These are phyloP conservation scores for Bugulina stolonifera DNA, from an alignment of 2,888 invertebrate genomes.

Conservation along the genomic window DNA sequence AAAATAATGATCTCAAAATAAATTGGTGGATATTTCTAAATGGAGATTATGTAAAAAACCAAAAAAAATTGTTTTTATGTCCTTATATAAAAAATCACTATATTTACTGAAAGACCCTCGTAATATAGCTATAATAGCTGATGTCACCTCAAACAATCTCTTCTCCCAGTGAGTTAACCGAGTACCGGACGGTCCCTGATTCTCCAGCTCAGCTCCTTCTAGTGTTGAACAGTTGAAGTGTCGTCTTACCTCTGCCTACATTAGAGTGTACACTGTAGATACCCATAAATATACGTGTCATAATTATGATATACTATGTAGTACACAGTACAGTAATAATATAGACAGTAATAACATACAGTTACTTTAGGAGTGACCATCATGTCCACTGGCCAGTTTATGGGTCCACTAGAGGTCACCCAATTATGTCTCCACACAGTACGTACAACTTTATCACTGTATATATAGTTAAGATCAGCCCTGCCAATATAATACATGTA, in stretches of 20 bases:
- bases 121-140: too few relatives aligned
- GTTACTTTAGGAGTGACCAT: slow-evolving; percentile 86
- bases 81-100: too few relatives aligned
- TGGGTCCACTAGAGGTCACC: slow-evolving; percentile 71
- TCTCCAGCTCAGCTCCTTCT: slow-evolving; percentile 94
- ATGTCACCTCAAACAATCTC: slow-evolving; percentile 87
- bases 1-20: too few relatives aligned
- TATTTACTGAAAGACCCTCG: too few relatives aligned
- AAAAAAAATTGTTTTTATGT: too few relatives aligned
- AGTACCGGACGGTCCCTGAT: slow-evolving; percentile 96
- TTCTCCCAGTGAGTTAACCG: slow-evolving; percentile 99
- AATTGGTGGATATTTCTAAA: too few relatives aligned
- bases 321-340: background rate
- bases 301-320: background rate
- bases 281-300: background rate
- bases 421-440: slow-evolving; percentile 67
- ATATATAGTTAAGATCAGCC: slow-evolving; percentile 65
- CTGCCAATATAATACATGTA: too few relatives aligned
- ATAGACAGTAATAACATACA: too few relatives aligned
- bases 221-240: slow-evolving; percentile 81
- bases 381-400: slow-evolving; percentile 72
- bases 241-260: slow-evolving; percentile 68
- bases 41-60: too few relatives aligned
- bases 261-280: background rate
- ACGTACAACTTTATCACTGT: slow-evolving; percentile 82